Percentiles rank a stretch among this genome's conserved stretches.
These are phyloP conservation scores for Lipotes vexillifer DNA, from an alignment of 2,113 vertebrate species.

Conservation along the genomic window DNA sequence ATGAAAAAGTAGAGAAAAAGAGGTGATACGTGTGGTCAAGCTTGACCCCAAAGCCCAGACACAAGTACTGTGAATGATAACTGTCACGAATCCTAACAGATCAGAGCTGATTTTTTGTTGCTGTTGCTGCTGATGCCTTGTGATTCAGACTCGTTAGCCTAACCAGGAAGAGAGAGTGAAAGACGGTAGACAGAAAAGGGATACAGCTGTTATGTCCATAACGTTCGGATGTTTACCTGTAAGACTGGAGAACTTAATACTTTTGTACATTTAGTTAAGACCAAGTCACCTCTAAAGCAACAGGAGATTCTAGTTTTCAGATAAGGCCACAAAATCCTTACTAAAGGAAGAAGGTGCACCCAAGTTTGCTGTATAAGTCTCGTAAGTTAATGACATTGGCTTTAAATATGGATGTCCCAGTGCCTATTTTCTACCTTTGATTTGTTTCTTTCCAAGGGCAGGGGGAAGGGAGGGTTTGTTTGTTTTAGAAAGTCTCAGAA, in stretches of 20 bases:
- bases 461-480: background rate
- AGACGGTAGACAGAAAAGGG: background rate
- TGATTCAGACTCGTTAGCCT: background rate
- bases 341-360: background rate
- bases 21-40: background rate
- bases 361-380: background rate
- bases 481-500: slow-evolving; percentile 29
- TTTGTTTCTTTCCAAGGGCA: background rate
- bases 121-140: background rate
- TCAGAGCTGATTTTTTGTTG: slow-evolving; percentile 21
- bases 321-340: background rate
- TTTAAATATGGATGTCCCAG: background rate
- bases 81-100: background rate
- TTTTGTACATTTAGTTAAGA: background rate
- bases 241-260: background rate
- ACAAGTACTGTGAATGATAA: background rate
- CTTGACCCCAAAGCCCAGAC: background rate
- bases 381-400: background rate
- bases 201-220: background rate
- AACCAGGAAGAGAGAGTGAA: background rate
- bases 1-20: background rate
- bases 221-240: background rate
- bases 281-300: background rate
- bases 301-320: background rate
- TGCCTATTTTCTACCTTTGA: background rate